phyloP scores from a whole-genome alignment of 2,113 vertebrate genomes.

The Tragulus kanchil region DNA sequence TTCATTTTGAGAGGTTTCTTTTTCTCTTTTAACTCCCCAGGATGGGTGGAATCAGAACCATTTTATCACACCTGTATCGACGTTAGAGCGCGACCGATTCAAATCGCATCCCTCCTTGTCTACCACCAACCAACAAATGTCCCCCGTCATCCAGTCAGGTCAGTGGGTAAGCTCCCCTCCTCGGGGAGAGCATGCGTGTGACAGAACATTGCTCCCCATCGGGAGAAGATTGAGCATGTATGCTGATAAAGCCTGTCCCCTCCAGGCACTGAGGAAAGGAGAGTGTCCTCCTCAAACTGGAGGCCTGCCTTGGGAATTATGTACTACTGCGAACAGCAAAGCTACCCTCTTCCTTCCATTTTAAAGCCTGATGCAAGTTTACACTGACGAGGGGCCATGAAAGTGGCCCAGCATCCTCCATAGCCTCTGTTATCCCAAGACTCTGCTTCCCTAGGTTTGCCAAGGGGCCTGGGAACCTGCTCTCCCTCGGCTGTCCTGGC shows the following conservation, averaged over 20 bases:
- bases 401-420: background rate
- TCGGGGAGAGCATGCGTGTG: background rate
- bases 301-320: background rate
- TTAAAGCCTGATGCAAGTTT: constrained; percentile 2
- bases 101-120: constrained; percentile 96
- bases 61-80: constrained; percentile 98
- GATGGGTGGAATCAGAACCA: constrained; percentile 99
- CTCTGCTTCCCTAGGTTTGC: background rate
- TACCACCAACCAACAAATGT: constrained; percentile 95
- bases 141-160: constrained; percentile 97
- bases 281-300: background rate
- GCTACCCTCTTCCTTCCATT: background rate
- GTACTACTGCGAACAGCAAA: background rate
- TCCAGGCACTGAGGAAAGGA: background rate
- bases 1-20: constrained; percentile 69
- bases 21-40: constrained; percentile 85
- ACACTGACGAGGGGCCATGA: background rate
- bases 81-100: constrained; percentile 96
- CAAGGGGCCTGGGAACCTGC: background rate
- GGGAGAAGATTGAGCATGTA: background rate
- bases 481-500: background rate
- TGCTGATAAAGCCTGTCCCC: background rate
- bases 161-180: constrained; percentile 65
- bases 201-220: background rate
- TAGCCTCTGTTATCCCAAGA: background rate